Conservation (phyloP, 2,797 vertebrate genomes). For the Ammospiza maritima region DNA sequence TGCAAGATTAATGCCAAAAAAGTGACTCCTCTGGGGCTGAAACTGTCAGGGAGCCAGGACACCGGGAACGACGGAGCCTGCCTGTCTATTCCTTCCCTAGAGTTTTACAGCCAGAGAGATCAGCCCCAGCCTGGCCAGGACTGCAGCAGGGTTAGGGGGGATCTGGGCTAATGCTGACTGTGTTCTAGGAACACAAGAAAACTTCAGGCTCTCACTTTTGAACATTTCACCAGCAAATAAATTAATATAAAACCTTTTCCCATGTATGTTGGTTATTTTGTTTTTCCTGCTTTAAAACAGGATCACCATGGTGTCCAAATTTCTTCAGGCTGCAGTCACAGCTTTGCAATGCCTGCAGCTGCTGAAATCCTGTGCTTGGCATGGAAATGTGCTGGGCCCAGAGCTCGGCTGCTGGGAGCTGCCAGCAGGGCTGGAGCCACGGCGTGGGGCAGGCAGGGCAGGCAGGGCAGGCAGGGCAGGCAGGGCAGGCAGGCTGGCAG, state of each 20-base stretch:
- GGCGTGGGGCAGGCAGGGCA: background rate
- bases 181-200: background rate
- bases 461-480: background rate
- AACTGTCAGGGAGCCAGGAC: conserved; percentile 51
- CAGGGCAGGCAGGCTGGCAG: background rate
- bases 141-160: background rate
- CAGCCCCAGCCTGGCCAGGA: background rate
- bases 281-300: background rate
- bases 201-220: background rate
- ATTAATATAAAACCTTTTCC: background rate
- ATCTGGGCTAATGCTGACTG: background rate
- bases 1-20: conserved; percentile 31
- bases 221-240: background rate
- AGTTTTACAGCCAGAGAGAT: background rate
- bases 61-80: background rate
- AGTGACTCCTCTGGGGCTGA: conserved; percentile 30
- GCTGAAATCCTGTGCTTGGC: background rate
- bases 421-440: background rate
- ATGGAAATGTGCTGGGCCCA: background rate
- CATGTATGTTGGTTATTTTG: background rate
- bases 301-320: background rate
- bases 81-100: background rate
- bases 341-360: conserved; percentile 30
- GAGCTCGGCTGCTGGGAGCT: background rate
- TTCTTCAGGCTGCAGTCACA: background rate